Percentiles rank a stretch among this genome's conserved stretches.
These are phyloP conservation scores for Trichoplusia ni DNA, from an alignment of 1,140 invertebrate species.

Conservation along the genomic window DNA sequence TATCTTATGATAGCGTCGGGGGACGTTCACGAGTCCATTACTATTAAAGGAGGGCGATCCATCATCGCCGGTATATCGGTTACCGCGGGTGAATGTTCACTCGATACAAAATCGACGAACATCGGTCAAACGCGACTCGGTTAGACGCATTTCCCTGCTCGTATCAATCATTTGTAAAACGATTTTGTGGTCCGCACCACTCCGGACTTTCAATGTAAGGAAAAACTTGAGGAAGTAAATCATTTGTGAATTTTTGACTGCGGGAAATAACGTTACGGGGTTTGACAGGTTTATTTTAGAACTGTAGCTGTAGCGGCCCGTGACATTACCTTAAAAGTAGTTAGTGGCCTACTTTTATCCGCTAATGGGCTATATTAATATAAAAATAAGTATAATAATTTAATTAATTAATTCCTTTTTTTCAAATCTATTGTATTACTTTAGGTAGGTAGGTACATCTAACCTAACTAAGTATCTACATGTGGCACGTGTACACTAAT, in stretches of 20 bases:
- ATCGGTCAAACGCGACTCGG: conserved; percentile 17
- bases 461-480: too few species aligned
- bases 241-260: neutral
- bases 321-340: too few species aligned
- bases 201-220: neutral
- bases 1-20: conserved; percentile 2
- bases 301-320: too few species aligned
- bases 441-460: too few species aligned
- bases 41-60: conserved; percentile 24
- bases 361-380: too few species aligned
- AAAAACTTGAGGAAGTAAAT: neutral
- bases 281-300: too few species aligned
- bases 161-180: conserved; percentile 13
- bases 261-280: too few species aligned
- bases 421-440: too few species aligned
- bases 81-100: neutral
- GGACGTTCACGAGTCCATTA: conserved; percentile 1
- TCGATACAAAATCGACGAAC: conserved; percentile 24
- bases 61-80: conserved; percentile 1
- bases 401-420: too few species aligned
- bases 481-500: too few species aligned
- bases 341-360: too few species aligned
- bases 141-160: conserved; percentile 11
- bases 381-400: too few species aligned
- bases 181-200: neutral